A percentile compares a stretch with the other conserved stretches of the same genome.
These are phyloP conservation scores for Polia nebulosa DNA, from an alignment of 2,888 invertebrate genomes.

Conservation along the genomic window DNA sequence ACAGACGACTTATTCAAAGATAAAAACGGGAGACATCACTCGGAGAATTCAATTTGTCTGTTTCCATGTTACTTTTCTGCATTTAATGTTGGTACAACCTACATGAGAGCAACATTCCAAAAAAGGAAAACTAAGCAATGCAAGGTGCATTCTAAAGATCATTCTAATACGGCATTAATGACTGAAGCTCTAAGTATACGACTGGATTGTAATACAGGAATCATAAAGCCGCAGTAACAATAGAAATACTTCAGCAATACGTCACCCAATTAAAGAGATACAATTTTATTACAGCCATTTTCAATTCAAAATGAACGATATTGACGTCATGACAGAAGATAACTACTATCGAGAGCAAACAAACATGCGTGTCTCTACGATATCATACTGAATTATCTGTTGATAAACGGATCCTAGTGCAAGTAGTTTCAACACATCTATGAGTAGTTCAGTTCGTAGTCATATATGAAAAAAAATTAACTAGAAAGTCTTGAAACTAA, in stretches of 20 bases:
- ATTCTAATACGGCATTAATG: constrained; percentile 18
- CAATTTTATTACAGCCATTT: constrained; percentile 69
- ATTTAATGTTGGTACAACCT: constrained; percentile 9
- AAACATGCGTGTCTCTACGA: constrained; percentile 76
- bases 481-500: constrained; percentile 64
- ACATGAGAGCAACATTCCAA: constrained; percentile 4
- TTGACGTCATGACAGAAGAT: constrained; percentile 81
- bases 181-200: constrained; percentile 1
- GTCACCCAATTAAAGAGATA: constrained; percentile 49
- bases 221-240: constrained; percentile 16
- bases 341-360: constrained; percentile 77
- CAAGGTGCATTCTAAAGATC: constrained; percentile 5
- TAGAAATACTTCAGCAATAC: constrained; percentile 25
- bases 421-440: constrained; percentile 50
- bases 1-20: constrained; percentile 67
- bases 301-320: constrained; percentile 73
- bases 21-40: constrained; percentile 60
- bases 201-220: constrained; percentile 3
- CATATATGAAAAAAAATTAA: constrained; percentile 33
- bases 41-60: constrained; percentile 52
- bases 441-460: constrained; percentile 18
- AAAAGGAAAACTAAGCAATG: constrained; percentile 1
- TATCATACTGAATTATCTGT: constrained; percentile 75
- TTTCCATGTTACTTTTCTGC: constrained; percentile 32
- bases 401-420: constrained; percentile 72